Base-by-base conservation (phyloP, 2,113 vertebrate genomes). In the Pseudolaguvia tuberculata region DNA sequence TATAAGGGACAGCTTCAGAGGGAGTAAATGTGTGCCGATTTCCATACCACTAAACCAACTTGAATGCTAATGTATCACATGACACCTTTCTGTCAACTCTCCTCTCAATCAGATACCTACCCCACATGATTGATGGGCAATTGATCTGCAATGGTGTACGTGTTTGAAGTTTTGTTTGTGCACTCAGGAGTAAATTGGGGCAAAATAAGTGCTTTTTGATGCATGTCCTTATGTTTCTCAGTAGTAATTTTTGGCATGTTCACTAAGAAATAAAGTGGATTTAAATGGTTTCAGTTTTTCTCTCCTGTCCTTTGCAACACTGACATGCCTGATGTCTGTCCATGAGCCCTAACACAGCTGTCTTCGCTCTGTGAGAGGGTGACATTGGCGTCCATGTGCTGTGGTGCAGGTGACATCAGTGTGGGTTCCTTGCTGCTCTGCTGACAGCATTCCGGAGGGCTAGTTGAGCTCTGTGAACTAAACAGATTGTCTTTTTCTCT, bases 401-500 rank as follows among this genome's bases (percentile, higher is more conserved):
- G 72, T 45, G 42, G 53, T 63, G 35, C 71, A 70, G 73, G 72
- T 80, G 78, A 77, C 81, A 75, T 27, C 75, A 70, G 21, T 59
- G 42, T 48, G 56, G 70, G 42, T 72, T 58, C 56, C 50, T 48
- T 3, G 42, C 39, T 29, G 42, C 70, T 59, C 48, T 31, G 78
- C 74, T 77, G 67, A 79, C 68, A 73, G 77, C n/a, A 53, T 47
- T 67, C 63, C 23, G 27, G 57, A 75, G 70, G 70, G 56, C 66
- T 75, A 62, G 74, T 83, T 70, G 70, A 81, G 79, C 81, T 76
- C 77, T 50, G 86, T 89, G 89, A 89, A 85, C 84, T 89, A 88
- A 93, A 92, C 92, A 94, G 92, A 93, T 94, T 94, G 92, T 85
- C 85, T 92, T 88, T 93, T 90, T 92, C 90, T 92, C 92, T 89